Evolutionary conservation across 2,888 invertebrate species (phyloP), one percentile per base, ranked within the genome.

Genomic region (Falcaria lacertinaria): DNA sequence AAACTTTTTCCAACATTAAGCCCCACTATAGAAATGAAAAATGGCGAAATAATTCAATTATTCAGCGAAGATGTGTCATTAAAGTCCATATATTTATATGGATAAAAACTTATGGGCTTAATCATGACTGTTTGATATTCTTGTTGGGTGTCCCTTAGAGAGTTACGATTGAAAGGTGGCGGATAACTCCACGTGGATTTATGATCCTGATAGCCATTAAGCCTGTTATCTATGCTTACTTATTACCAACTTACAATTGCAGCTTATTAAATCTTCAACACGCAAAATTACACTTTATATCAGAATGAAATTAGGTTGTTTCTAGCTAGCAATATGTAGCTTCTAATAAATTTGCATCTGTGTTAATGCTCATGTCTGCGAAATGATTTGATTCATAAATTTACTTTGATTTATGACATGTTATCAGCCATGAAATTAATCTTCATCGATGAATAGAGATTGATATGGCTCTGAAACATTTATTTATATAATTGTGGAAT

Each of bases 351-450:
- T 19, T 19, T n/a, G n/a, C n/a, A n/a, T 19, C 51, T 57, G 50
- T n/a, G 69, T 64, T 69, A 63, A 64, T 68, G 58, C 67, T 55
- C 51, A n/a, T n/a, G 66, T 68, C 69, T 43, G 52, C 64, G 53
- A 56, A 58, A 55, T 33, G 52, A 58, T 68, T 69, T 69, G 68
- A 71, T 64, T 63, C 55, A 53, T 41, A 45, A 53, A 51, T 62
- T 44, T 50, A 17, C 39, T 43, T 43, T 50, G 53, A 58, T 48
- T 60, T 54, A 58, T 57, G 53, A 44, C 42, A 48, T 49, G 51
- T 54, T 57, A 46, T 48, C 41, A 45, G 44, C 47, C 47, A 47
- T 47, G 42, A 40, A 40, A 19, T 19, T 19, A 19, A 19, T 52
- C 16, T n/a, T n/a, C n/a, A n/a, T n/a, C n/a, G n/a, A n/a, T n/a